These are phyloP conservation scores for Epirrhoe alternata DNA, from an alignment of 2,888 invertebrate species.

Conservation along the genomic window DNA sequence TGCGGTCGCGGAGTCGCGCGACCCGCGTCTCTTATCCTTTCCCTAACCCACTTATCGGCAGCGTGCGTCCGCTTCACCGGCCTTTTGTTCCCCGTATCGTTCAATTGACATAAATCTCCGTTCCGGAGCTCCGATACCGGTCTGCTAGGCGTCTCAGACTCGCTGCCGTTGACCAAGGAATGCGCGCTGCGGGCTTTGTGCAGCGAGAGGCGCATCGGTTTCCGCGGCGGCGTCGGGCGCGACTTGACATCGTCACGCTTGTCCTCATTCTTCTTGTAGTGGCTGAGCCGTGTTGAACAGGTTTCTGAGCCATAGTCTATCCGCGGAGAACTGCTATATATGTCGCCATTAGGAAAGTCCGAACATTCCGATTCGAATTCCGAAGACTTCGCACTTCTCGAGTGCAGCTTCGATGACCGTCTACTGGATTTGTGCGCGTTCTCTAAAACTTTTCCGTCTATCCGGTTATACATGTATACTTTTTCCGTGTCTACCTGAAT, in stretches of 20 bases:
- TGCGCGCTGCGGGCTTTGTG: conserved; percentile 94
- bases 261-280: conserved; percentile 74
- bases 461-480: conserved; percentile 74
- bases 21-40: conserved; percentile 59
- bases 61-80: conserved; percentile 86
- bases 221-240: conserved; percentile 93
- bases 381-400: conserved; percentile 88
- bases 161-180: conserved; percentile 84
- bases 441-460: conserved; percentile 82
- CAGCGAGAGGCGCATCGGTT: conserved; percentile 92
- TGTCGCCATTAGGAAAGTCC: conserved; percentile 77
- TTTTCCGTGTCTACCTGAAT: conserved; percentile 79
- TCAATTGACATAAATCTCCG: conserved; percentile 43
- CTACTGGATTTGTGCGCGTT: conserved; percentile 83
- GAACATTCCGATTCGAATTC: conserved; percentile 92
- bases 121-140: conserved; percentile 37
- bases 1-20: conserved; percentile 74
- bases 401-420: conserved; percentile 77
- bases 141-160: conserved; percentile 72
- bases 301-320: conserved; percentile 86
- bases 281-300: conserved; percentile 70
- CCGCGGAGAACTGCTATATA: conserved; percentile 71
- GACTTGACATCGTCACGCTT: conserved; percentile 68
- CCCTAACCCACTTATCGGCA: conserved; percentile 64
- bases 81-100: conserved; percentile 73